A percentile compares a stretch with the other conserved stretches of the same genome.
phyloP scores from a whole-genome alignment of 2,888 invertebrate genomes.

The Autographa gamma region DNA sequence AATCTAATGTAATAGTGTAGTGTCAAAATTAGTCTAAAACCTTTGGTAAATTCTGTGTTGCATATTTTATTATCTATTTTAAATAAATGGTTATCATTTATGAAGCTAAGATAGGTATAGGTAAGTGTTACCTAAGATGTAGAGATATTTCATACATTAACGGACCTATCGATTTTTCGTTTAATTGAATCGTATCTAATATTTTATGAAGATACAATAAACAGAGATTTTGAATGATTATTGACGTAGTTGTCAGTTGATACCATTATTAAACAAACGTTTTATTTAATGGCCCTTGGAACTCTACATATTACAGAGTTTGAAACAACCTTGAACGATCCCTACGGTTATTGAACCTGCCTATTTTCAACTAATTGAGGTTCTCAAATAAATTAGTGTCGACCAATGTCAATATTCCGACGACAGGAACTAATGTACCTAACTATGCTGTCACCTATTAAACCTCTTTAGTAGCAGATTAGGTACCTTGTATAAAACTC shows the following conservation, averaged over 20 bases:
- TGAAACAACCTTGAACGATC: neutral
- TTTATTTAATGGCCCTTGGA: neutral
- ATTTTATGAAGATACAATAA: neutral
- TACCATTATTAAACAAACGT: neutral
- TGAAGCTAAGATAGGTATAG: too few relatives aligned
- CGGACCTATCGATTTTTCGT: too few relatives aligned
- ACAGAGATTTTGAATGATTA: too few relatives aligned
- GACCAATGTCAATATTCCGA: neutral
- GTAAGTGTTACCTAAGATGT: neutral
- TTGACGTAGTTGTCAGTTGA: neutral
- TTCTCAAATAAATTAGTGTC: constrained; percentile 4
- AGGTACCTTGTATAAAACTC: too few relatives aligned
- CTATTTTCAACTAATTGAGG: constrained; percentile 4
- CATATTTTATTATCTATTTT: neutral
- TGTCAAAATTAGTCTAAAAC: too few relatives aligned
- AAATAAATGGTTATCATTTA: neutral
- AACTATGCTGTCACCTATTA: neutral
- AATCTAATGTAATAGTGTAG: neutral
- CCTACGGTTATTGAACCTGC: constrained; percentile 4
- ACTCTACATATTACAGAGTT: neutral
- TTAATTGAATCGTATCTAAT: too few relatives aligned
- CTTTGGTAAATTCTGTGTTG: neutral
- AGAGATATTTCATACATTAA: too few relatives aligned
- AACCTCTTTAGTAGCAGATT: too few relatives aligned
- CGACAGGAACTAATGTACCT: neutral